phyloP scores from a whole-genome alignment of 2,888 invertebrate species.

The Oligia fasciuncula region DNA sequence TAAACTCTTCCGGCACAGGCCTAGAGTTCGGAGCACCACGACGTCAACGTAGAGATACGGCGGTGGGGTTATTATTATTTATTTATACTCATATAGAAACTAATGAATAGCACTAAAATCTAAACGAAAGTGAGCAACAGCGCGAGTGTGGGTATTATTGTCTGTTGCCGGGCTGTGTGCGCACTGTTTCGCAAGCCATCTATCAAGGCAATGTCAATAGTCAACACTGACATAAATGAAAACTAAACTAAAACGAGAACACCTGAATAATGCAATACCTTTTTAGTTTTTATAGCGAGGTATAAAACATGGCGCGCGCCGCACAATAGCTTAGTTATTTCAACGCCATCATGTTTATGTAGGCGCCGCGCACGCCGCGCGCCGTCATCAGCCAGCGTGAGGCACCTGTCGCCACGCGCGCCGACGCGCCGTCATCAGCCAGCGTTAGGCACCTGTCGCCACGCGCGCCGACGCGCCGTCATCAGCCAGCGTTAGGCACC shows the following conservation, averaged over 20 bases:
- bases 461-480: not conserved
- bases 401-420: not conserved
- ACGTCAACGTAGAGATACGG: too few species aligned
- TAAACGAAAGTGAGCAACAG: conserved; percentile 1
- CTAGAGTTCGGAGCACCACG: too few species aligned
- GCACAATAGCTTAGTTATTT: conserved; percentile 47
- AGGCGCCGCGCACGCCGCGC: conserved; percentile 2
- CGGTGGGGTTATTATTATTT: too few species aligned
- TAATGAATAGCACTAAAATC: not conserved
- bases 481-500: not conserved
- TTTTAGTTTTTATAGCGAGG: conserved; percentile 41
- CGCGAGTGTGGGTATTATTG: not conserved
- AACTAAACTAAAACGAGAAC: conserved; percentile 45
- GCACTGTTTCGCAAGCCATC: conserved; percentile 13
- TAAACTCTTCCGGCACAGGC: too few species aligned
- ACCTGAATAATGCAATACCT: conserved; percentile 45
- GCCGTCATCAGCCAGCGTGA: not conserved
- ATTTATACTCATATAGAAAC: not conserved
- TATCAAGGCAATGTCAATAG: conserved; percentile 41
- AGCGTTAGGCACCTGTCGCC: not conserved
- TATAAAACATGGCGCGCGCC: conserved; percentile 28
- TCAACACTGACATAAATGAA: conserved; percentile 31
- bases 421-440: not conserved
- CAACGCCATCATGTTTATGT: conserved; percentile 18
- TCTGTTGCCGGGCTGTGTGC: not conserved